Evolutionary conservation across 2,797 vertebrate species (phyloP).

Genomic region (Typhlichthys eigenmanni): DNA sequence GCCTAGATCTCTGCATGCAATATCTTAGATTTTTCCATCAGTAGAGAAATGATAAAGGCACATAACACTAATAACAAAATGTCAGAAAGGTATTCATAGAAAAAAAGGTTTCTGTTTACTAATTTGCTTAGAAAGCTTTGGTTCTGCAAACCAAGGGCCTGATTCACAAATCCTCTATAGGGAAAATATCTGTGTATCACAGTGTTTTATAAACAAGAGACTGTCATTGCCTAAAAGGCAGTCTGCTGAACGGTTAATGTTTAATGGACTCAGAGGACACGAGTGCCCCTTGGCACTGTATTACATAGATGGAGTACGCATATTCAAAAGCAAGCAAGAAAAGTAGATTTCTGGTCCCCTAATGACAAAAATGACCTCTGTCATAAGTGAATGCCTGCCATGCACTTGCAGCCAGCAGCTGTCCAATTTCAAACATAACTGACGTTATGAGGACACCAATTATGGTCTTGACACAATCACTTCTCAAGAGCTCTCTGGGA

Average conservation of each 20-base stretch:
- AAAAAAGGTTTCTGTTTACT: too few relatives aligned
- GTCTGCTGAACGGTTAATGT: slow-evolving; percentile 52
- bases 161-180: not conserved
- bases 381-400: slow-evolving; percentile 25
- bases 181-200: slow-evolving; percentile 42
- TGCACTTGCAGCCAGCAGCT: slow-evolving; percentile 33
- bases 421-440: slow-evolving; percentile 39
- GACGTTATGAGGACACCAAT: slow-evolving; percentile 67
- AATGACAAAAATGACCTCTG: slow-evolving; percentile 62
- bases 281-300: slow-evolving; percentile 54
- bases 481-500: slow-evolving; percentile 55
- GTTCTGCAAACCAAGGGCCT: too few relatives aligned
- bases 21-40: too few relatives aligned
- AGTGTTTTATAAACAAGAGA: slow-evolving; percentile 40
- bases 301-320: slow-evolving; percentile 57
- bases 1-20: too few relatives aligned
- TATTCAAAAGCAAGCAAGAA: slow-evolving; percentile 44
- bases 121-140: too few relatives aligned
- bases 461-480: slow-evolving; percentile 69
- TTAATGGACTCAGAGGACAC: slow-evolving; percentile 70
- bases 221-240: slow-evolving; percentile 39
- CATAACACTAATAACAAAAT: too few relatives aligned
- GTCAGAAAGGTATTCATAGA: too few relatives aligned
- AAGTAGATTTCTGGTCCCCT: slow-evolving; percentile 40
- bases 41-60: too few relatives aligned